These are phyloP conservation scores for Baryphthengus martii DNA, from an alignment of 2,113 vertebrate species.

Conservation along the genomic window DNA sequence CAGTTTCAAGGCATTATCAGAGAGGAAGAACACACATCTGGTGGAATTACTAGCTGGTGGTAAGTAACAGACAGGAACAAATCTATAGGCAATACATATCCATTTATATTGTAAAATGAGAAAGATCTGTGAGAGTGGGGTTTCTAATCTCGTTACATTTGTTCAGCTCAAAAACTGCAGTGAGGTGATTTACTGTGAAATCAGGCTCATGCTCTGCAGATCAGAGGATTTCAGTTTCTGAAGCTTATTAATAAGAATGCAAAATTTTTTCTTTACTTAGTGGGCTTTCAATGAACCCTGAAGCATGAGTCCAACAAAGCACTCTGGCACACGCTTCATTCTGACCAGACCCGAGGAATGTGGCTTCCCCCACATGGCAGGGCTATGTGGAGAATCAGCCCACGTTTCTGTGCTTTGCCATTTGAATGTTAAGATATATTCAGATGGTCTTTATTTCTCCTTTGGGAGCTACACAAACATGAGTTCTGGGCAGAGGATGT, in stretches of 20 bases:
- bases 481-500: not conserved
- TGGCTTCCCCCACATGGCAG: fast-evolving
- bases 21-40: not conserved
- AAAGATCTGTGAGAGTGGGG: not conserved
- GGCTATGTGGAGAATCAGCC: not conserved
- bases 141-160: constrained; percentile 24
- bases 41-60: not conserved
- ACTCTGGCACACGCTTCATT: not conserved
- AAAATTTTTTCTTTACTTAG: not conserved
- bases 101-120: not conserved
- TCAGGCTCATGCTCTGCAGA: not conserved
- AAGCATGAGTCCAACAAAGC: not conserved
- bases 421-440: not conserved
- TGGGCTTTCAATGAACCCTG: not conserved
- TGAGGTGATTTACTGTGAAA: not conserved
- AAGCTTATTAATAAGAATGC: constrained; percentile 3
- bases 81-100: not conserved
- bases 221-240: constrained; percentile 19
- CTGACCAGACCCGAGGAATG: not conserved
- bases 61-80: not conserved
- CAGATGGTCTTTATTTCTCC: not conserved
- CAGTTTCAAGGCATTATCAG: not conserved
- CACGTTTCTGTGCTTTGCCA: not conserved
- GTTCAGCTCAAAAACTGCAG: not conserved
- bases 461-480: not conserved